Percentiles rank a stretch among this genome's conserved stretches.
These are phyloP conservation scores for Pangasius krempfi DNA, from an alignment of 2,797 vertebrate species.

Conservation along the genomic window DNA sequence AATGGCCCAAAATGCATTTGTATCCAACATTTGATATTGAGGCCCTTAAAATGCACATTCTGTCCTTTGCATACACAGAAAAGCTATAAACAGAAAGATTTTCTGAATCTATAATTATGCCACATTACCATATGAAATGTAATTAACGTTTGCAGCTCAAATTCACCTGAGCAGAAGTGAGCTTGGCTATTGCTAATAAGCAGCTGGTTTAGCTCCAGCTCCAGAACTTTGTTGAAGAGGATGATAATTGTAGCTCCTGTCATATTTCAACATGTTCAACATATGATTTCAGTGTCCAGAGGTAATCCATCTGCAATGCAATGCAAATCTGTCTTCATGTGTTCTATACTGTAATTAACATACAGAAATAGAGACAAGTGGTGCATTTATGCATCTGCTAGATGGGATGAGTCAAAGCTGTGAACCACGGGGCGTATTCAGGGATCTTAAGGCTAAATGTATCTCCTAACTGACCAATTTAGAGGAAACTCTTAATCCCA, in stretches of 20 bases:
- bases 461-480: neutral
- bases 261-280: neutral
- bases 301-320: neutral
- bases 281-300: neutral
- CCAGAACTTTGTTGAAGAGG: neutral
- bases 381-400: neutral
- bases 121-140: neutral
- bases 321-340: neutral
- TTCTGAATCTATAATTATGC: neutral
- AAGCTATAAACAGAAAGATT: neutral
- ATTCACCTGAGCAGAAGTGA: neutral
- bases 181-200: neutral
- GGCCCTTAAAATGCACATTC: too few species aligned
- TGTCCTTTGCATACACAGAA: too few species aligned
- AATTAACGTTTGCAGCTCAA: neutral
- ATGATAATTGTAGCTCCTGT: neutral
- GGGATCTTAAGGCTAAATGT: neutral
- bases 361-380: neutral
- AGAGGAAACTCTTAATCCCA: neutral
- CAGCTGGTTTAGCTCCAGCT: neutral
- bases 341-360: neutral
- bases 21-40: too few species aligned
- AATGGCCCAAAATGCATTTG: too few species aligned
- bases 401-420: neutral
- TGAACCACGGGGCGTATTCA: neutral